Evolutionary conservation across 2,797 vertebrate genomes (phyloP), one percentile per base, ranked within the genome.

Genomic region (Tiaroga cobitis): DNA sequence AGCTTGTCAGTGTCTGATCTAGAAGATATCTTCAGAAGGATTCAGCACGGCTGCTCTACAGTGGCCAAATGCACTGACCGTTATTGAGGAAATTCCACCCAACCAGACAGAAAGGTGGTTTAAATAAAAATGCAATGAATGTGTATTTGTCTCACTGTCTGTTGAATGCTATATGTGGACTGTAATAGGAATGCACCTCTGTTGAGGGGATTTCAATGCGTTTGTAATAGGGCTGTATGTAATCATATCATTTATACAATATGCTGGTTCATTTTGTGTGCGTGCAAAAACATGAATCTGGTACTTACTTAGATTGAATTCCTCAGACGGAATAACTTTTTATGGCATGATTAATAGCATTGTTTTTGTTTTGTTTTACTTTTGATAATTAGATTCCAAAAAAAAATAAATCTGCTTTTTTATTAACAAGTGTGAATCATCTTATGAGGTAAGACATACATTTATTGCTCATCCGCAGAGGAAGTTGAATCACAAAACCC

Each of bases 71-170:
- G 68, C 37, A 76, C 82, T 24, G 34, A 43, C 81, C 49, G 86
- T 73, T 80, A 69, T 80, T 83, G 46, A 88, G 88, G 83, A 88
- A 90, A 90, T 81, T 92, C 85, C 89, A 88, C 67, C 8, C n/a
- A 41, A 69, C 13, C 56, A 32, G 59, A 59, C 32, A 54, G 39
- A 86, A 56, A 37, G 13, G 51, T 61, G 67, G 29, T 70, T 41
- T 81, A 84, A 79, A 88, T 72, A 70, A 87, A 76, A 76, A 86
- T 49, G 32, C 65, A 54, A 70, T 56, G 21, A 56, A n/a, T 21
- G 51, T 82, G 29, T 78, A 49, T 82, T 29, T 26, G 54, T 24
- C n/a, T 15, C 61, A 86, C 78, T 68, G 74, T 34, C 16, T 88
- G 80, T 70, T 78, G 81, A 76, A 72, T 80, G 21, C n/a, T 69